Evolutionary conservation across 1,140 invertebrate genomes (phyloP).

Genomic region (Hormaphis cornu): DNA sequence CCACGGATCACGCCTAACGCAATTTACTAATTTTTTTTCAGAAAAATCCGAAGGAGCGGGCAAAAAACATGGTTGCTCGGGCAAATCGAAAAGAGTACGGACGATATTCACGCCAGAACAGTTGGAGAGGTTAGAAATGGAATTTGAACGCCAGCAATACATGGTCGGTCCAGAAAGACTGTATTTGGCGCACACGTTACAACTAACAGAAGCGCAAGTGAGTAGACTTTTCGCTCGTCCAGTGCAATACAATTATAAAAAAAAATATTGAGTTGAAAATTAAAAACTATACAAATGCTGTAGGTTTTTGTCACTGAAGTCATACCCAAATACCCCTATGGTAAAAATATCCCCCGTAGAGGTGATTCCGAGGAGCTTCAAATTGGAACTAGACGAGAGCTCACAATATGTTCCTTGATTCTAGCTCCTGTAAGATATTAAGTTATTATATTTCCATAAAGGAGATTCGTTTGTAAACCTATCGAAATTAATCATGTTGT

Average conservation of each 20-base stretch:
- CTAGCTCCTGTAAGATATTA: no score
- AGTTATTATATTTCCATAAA: no score
- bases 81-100: slow-evolving; percentile 65
- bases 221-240: slow-evolving; percentile 31
- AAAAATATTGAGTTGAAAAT: neutral
- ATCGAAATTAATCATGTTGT: no score
- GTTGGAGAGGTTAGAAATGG: slow-evolving; percentile 77
- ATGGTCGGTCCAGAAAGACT: slow-evolving; percentile 89
- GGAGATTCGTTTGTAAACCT: no score
- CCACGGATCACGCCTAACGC: no score
- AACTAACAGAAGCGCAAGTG: slow-evolving; percentile 84
- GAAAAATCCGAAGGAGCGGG: slow-evolving; percentile 5
- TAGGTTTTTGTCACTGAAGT: no score
- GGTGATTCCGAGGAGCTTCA: no score
- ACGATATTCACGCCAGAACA: slow-evolving; percentile 94
- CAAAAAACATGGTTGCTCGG: slow-evolving; percentile 31
- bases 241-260: neutral
- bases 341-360: no score
- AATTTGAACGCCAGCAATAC: slow-evolving; percentile 89
- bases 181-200: slow-evolving; percentile 75
- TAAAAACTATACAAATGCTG: neutral
- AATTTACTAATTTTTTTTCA: neutral
- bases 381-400: no score
- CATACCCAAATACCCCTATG: no score
- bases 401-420: no score